Conservation (phyloP, 2,113 vertebrate species). For the Anthoscopus minutus region DNA sequence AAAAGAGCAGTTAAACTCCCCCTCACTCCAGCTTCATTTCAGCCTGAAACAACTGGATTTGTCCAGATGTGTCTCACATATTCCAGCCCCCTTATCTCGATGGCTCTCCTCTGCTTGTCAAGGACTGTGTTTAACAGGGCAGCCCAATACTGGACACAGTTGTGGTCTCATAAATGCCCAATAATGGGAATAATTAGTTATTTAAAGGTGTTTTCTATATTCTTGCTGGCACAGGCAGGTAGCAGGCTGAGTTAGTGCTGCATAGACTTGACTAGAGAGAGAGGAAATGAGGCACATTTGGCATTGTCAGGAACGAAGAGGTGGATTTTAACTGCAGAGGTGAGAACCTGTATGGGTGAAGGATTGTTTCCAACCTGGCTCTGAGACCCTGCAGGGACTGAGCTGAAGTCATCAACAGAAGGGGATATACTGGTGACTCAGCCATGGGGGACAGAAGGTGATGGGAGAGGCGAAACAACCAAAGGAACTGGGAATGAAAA, state of each 20-base stretch:
- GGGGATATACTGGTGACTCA: not conserved
- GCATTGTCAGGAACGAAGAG: not conserved
- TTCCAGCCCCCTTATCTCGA: not conserved
- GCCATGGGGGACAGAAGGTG: not conserved
- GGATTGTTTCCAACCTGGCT: not conserved
- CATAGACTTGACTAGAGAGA: not conserved
- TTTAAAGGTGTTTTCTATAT: not conserved
- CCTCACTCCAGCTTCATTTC: not conserved
- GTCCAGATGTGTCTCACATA: not conserved
- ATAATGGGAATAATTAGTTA: not conserved
- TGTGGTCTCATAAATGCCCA: not conserved
- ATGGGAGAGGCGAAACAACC: not conserved
- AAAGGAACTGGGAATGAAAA: not conserved
- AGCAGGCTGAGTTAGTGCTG: not conserved
- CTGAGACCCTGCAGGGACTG: not conserved
- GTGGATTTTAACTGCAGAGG: not conserved
- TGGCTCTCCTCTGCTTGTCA: not conserved
- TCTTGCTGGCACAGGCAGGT: not conserved
- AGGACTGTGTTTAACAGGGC: not conserved
- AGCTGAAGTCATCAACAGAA: not conserved
- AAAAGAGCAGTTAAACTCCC: not conserved
- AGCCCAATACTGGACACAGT: accelerated
- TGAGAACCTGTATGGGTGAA: not conserved
- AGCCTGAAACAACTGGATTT: not conserved
- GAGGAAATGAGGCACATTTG: not conserved